Conservation (phyloP, 2,888 invertebrate genomes). For the Biston stratarius region DNA sequence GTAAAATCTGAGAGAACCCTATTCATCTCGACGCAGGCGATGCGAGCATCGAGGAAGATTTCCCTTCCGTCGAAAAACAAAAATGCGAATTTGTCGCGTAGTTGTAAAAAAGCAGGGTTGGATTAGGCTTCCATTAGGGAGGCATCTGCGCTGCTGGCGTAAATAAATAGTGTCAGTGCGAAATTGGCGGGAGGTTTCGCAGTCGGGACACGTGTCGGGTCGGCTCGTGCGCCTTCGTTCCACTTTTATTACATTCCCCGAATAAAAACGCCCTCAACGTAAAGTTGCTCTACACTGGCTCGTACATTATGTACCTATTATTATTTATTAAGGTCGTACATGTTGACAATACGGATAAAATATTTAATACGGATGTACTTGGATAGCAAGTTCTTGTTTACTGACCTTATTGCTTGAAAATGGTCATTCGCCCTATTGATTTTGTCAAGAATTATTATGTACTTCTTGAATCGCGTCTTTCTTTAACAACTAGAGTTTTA, state of each 20-base stretch:
- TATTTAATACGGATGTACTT: conserved; percentile 17
- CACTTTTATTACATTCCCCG: conserved; percentile 80
- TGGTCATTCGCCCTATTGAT: not conserved
- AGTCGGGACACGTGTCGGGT: conserved; percentile 74
- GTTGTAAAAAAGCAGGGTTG: conserved; percentile 46
- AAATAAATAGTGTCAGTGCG: conserved; percentile 67
- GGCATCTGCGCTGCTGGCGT: conserved; percentile 63
- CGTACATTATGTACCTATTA: conserved; percentile 49
- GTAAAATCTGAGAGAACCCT: not conserved
- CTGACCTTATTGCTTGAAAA: not conserved
- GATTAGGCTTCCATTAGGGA: conserved; percentile 61
- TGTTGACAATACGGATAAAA: conserved; percentile 34
- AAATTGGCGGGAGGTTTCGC: conserved; percentile 59
- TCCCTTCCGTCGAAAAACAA: not conserved
- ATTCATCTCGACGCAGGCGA: no score
- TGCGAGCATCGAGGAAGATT: not conserved
- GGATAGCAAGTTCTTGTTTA: conserved; percentile 1
- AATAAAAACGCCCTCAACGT: conserved; percentile 67
- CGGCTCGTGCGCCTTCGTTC: conserved; percentile 61
- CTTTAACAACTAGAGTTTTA: no score
- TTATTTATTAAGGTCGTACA: conserved; percentile 46
- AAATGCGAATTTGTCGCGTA: conserved; percentile 8
- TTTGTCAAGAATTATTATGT: not conserved
- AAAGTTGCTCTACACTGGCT: conserved; percentile 57
- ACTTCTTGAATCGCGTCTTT: not conserved